A percentile compares a stretch with the other conserved stretches of the same genome.
phyloP scores from a whole-genome alignment of 2,113 vertebrate genomes.

The Microtus montanus region DNA sequence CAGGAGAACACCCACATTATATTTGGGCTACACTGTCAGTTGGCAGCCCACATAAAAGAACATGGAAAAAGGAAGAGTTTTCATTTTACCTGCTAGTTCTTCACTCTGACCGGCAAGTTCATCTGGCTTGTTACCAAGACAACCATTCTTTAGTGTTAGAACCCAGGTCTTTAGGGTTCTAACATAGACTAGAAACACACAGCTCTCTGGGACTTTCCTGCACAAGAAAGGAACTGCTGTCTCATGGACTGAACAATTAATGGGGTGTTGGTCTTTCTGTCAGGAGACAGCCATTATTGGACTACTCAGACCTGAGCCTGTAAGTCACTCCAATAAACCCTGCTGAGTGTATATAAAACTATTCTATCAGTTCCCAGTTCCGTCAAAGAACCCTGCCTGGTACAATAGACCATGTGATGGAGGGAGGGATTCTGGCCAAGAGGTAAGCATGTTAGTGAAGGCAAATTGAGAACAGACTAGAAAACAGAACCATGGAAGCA shows the following conservation, averaged over 20 bases:
- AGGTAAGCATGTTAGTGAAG: slow-evolving; percentile 24
- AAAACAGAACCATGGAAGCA: slow-evolving; percentile 34
- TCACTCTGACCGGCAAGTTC: neutral
- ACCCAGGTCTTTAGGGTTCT: neutral
- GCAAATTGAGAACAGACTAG: neutral
- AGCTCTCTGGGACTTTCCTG: neutral
- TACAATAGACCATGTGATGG: neutral
- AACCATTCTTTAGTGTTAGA: neutral
- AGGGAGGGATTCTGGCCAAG: slow-evolving; percentile 27
- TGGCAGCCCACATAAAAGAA: neutral
- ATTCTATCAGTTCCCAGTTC: neutral
- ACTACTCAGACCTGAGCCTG: no score
- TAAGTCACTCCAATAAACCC: neutral
- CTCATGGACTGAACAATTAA: neutral
- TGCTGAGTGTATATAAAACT: neutral
- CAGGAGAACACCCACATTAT: neutral
- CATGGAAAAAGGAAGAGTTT: neutral
- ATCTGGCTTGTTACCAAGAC: neutral
- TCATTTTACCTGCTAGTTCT: neutral
- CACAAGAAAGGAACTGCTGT: neutral
- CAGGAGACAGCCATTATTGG: neutral
- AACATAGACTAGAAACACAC: neutral
- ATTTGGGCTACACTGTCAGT: no score
- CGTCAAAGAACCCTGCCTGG: neutral
- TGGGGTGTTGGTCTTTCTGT: neutral